A percentile compares a stretch with the other conserved stretches of the same genome.
These are phyloP conservation scores for Ctenicera cuprea DNA, from an alignment of 2,888 invertebrate species.

Conservation along the genomic window DNA sequence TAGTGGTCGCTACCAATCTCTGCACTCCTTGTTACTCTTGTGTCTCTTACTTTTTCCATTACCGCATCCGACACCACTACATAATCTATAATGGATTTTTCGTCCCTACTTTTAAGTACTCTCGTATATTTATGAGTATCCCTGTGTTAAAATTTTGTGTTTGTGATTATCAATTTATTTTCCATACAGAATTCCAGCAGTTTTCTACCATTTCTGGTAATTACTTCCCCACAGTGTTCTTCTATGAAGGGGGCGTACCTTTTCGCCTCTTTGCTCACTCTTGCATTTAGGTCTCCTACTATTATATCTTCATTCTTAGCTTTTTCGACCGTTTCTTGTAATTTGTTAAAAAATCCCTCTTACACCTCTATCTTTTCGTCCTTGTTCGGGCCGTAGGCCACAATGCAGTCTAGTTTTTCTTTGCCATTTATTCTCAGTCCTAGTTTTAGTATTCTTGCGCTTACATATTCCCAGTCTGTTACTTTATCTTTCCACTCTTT, in stretches of 20 bases:
- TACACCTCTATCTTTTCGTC: no score
- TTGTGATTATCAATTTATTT: not conserved
- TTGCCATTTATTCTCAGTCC: conserved; percentile 1
- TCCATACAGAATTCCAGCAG: not conserved
- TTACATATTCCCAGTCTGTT: not conserved
- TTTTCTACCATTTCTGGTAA: not conserved
- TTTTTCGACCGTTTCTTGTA: no score
- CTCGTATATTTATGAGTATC: conserved; percentile 10
- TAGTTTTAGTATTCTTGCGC: not conserved
- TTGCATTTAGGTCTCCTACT: no score
- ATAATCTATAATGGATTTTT: conserved; percentile 18
- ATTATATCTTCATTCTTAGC: no score
- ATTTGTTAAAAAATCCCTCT: no score
- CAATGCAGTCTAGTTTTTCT: not conserved
- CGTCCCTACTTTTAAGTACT: conserved; percentile 1
- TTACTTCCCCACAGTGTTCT: no score
- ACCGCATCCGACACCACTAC: not conserved
- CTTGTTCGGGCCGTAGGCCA: no score
- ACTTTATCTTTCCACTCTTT: not conserved
- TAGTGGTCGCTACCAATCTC: not conserved
- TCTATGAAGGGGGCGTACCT: no score
- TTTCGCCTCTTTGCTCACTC: no score
- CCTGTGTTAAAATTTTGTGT: not conserved
- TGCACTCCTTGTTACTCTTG: not conserved
- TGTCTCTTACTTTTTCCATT: conserved; percentile 1